phyloP scores from a whole-genome alignment of 23 tunicate species.

The Diplosoma virens region DNA sequence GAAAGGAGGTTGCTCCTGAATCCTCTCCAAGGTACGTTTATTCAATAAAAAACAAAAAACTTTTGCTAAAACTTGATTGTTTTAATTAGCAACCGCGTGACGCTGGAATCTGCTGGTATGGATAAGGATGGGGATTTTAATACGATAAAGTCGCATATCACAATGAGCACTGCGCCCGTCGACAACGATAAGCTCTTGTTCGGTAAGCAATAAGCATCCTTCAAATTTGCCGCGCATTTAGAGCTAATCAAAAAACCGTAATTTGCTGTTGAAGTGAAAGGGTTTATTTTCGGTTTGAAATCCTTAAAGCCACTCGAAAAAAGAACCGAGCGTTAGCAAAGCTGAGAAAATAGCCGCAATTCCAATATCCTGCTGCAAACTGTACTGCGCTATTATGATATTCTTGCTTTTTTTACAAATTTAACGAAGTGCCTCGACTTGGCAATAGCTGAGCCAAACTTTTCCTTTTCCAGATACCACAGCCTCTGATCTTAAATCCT shows the following conservation, averaged over 20 bases:
- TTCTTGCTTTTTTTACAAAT: too few species aligned
- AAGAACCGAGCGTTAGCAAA: too few species aligned
- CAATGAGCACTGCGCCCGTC: slow-evolving; percentile 60
- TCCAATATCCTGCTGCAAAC: too few species aligned
- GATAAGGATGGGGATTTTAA: slow-evolving; percentile 25
- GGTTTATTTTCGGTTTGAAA: too few species aligned
- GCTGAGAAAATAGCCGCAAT: too few species aligned
- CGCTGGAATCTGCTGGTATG: slow-evolving; percentile 6
- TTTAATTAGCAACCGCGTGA: slow-evolving; percentile 13
- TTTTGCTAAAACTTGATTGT: too few species aligned
- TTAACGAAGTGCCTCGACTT: background rate
- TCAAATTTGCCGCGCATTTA: too few species aligned
- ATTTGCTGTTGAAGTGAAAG: too few species aligned
- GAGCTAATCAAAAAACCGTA: too few species aligned
- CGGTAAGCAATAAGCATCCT: too few species aligned
- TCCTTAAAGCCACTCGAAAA: too few species aligned
- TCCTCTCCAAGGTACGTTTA: slow-evolving; percentile 33
- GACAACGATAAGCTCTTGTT: slow-evolving; percentile 69
- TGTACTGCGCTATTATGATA: too few species aligned
- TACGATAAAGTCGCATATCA: slow-evolving; percentile 68
- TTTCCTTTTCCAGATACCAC: slow-evolving; percentile 52
- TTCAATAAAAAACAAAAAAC: background rate
- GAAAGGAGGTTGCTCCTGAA: slow-evolving; percentile 73
- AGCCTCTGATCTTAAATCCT: slow-evolving; percentile 80
- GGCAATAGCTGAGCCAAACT: background rate